These are phyloP conservation scores for Dasyprocta punctata DNA, from an alignment of 2,113 vertebrate species.

Conservation along the genomic window DNA sequence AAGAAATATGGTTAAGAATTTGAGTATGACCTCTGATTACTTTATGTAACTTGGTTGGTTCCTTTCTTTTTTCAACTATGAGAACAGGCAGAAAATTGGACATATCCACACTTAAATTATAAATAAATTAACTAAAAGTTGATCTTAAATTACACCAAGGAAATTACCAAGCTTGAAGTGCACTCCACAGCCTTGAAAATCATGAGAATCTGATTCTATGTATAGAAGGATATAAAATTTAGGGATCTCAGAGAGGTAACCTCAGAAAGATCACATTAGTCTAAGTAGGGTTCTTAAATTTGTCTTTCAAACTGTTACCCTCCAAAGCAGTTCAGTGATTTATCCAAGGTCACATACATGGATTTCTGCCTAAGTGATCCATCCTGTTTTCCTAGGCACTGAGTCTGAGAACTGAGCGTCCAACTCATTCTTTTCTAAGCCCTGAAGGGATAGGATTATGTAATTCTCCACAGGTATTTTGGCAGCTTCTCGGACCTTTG, in stretches of 20 bases:
- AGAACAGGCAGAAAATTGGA: background rate
- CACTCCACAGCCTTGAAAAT: background rate
- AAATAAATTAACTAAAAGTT: slow-evolving; percentile 53
- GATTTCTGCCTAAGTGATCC: slow-evolving; percentile 59
- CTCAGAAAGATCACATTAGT: background rate
- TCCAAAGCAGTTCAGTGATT: slow-evolving; percentile 55
- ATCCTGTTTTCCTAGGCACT: slow-evolving; percentile 70
- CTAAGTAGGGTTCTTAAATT: background rate
- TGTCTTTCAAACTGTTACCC: slow-evolving; percentile 16
- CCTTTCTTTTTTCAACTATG: background rate
- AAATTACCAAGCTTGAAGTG: slow-evolving; percentile 38
- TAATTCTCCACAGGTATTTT: slow-evolving; percentile 63
- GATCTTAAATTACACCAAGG: slow-evolving; percentile 8
- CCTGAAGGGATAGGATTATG: slow-evolving; percentile 46
- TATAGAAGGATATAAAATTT: background rate
- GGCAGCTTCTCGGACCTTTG: slow-evolving; percentile 59
- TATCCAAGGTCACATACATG: slow-evolving; percentile 69
- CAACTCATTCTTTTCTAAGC: slow-evolving; percentile 60
- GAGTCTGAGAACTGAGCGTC: slow-evolving; percentile 54
- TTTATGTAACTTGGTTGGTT: slow-evolving; percentile 26
- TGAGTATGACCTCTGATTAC: slow-evolving; percentile 18
- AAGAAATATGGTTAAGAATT: slow-evolving; percentile 54
- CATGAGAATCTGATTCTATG: background rate
- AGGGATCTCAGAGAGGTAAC: background rate
- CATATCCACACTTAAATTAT: background rate